phyloP scores from a whole-genome alignment of 92 coral and sea anemone genomes.

The Hydrozoanthus gracilis region DNA sequence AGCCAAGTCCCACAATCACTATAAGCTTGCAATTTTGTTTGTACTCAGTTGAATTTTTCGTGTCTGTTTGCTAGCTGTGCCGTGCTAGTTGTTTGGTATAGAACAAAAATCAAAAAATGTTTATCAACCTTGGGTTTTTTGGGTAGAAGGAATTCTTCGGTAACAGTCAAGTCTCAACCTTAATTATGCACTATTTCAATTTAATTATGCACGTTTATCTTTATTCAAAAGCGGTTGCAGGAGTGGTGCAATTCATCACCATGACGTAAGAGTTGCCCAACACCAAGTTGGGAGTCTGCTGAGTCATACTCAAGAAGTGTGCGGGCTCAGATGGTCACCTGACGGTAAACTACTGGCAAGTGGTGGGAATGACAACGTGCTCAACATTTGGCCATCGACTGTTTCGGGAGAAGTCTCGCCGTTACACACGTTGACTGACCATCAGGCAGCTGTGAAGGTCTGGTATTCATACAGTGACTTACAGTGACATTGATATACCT shows the following conservation, averaged over 20 bases:
- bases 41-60: no score
- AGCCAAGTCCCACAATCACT: no score
- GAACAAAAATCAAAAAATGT: no score
- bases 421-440: conserved; percentile 80
- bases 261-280: conserved; percentile 92
- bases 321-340: conserved; percentile 94
- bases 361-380: conserved; percentile 96
- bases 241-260: conserved; percentile 90
- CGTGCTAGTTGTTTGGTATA: no score
- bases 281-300: conserved; percentile 82
- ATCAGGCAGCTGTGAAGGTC: conserved; percentile 98
- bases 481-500: no score
- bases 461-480: not conserved
- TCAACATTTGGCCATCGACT: conserved; percentile 86
- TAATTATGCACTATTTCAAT: no score
- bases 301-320: conserved; percentile 92
- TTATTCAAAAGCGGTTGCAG: conserved; percentile 76
- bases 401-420: conserved; percentile 48
- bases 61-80: no score
- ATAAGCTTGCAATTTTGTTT: no score
- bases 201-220: no score
- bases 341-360: conserved; percentile 96
- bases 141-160: no score
- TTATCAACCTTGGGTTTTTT: no score
- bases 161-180: no score